Conservation (phyloP, 2,797 vertebrate species). For the Lepilemur septentrionalis region DNA sequence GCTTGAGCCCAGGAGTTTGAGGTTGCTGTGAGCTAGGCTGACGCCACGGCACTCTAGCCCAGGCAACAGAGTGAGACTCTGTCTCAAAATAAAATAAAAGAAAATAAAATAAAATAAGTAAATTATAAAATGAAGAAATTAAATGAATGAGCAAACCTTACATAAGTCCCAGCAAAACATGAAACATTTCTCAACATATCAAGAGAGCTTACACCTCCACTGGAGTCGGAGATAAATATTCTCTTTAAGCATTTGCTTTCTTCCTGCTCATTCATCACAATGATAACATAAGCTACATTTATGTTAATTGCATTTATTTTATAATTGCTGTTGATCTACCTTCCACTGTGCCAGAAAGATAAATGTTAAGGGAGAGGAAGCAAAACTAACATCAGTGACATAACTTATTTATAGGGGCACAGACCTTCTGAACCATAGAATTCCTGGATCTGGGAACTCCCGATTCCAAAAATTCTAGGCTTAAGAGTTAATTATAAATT, state of each 20-base stretch:
- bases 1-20: too few relatives aligned
- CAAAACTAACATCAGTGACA: not conserved
- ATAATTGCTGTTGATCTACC: not conserved
- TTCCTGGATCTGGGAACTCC: slow-evolving; percentile 23
- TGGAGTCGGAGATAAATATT: not conserved
- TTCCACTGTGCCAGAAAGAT: slow-evolving; percentile 6
- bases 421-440: slow-evolving; percentile 16
- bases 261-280: not conserved
- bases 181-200: not conserved
- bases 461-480: slow-evolving; percentile 17
- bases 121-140: slow-evolving; percentile 27
- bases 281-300: slow-evolving; percentile 22
- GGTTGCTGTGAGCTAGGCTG: too few relatives aligned
- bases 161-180: slow-evolving; percentile 16
- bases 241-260: slow-evolving; percentile 25
- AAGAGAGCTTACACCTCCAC: not conserved
- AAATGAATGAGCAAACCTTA: slow-evolving; percentile 13
- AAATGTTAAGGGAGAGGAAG: slow-evolving; percentile 25
- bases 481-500: slow-evolving; percentile 17
- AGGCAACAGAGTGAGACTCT: too few relatives aligned
- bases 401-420: not conserved
- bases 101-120: too few relatives aligned
- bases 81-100: too few relatives aligned
- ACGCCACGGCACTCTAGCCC: too few relatives aligned
- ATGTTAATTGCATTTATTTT: slow-evolving; percentile 12